These are phyloP conservation scores for Petroica traversi DNA, from an alignment of 2,113 vertebrate genomes.

Conservation along the genomic window DNA sequence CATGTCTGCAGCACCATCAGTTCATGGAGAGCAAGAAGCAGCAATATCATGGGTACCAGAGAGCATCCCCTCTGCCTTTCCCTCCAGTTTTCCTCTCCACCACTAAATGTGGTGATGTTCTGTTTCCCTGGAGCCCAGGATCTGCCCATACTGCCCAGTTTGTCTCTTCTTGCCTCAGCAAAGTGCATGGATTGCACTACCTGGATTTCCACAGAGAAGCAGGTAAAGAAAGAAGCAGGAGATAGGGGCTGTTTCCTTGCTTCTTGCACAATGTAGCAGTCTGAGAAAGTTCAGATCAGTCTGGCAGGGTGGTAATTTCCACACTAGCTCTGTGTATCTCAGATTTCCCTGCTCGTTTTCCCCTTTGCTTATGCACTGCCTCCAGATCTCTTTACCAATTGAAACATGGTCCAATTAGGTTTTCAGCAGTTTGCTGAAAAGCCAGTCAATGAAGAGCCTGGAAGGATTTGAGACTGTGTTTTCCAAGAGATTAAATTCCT, in stretches of 20 bases:
- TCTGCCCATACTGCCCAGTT: not conserved
- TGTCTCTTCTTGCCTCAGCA: not conserved
- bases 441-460: not conserved
- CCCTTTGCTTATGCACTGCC: not conserved
- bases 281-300: not conserved
- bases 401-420: not conserved
- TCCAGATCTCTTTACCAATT: not conserved
- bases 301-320: not conserved
- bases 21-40: not conserved
- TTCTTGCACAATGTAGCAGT: not conserved
- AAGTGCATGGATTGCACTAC: not conserved
- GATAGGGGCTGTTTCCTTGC: not conserved
- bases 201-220: not conserved
- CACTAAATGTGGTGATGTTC: not conserved
- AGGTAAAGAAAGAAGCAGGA: not conserved
- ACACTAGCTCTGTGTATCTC: not conserved
- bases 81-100: not conserved
- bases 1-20: not conserved
- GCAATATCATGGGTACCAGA: not conserved
- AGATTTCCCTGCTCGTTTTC: not conserved
- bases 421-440: constrained; percentile 2
- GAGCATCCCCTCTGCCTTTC: not conserved
- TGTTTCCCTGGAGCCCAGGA: not conserved
- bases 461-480: not conserved
- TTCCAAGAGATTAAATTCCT: constrained; percentile 10